A percentile compares a stretch with the other conserved stretches of the same genome.
phyloP scores from a whole-genome alignment of 2,797 vertebrate genomes.

The Thunnus albacares region DNA sequence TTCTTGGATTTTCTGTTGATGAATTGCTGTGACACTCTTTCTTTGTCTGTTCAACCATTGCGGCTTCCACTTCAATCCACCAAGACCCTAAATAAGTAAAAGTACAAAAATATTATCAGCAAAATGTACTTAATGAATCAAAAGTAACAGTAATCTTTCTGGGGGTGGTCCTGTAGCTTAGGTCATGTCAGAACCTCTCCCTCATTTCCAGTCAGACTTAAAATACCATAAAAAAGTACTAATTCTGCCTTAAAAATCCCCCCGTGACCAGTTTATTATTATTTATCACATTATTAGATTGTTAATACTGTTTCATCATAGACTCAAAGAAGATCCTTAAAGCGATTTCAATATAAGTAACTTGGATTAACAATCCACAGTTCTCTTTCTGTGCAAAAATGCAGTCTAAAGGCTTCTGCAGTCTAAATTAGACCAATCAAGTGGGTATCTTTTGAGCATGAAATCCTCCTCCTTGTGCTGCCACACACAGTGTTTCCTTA shows the following conservation, averaged over 20 bases:
- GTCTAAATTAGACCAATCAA: neutral
- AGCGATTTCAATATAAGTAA: no score
- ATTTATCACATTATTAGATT: neutral
- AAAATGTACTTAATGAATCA: neutral
- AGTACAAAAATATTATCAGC: neutral
- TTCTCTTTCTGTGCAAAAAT: neutral
- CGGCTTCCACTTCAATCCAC: neutral
- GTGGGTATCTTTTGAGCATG: no score
- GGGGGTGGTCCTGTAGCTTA: no score
- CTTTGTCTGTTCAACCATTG: neutral
- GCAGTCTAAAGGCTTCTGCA: neutral
- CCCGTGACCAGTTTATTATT: neutral
- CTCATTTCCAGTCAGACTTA: neutral
- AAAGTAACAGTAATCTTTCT: neutral
- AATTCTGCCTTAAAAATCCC: no score
- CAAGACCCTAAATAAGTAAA: neutral
- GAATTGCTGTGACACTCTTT: neutral
- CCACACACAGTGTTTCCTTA: neutral
- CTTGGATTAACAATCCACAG: no score
- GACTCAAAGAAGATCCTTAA: no score
- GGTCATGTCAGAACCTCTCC: no score
- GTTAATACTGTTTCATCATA: no score
- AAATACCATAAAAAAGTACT: no score
- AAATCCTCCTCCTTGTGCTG: no score
- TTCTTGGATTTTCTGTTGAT: neutral